Evolutionary conservation across 2,113 vertebrate genomes (phyloP).

Genomic region (Coreoperca whiteheadi): DNA sequence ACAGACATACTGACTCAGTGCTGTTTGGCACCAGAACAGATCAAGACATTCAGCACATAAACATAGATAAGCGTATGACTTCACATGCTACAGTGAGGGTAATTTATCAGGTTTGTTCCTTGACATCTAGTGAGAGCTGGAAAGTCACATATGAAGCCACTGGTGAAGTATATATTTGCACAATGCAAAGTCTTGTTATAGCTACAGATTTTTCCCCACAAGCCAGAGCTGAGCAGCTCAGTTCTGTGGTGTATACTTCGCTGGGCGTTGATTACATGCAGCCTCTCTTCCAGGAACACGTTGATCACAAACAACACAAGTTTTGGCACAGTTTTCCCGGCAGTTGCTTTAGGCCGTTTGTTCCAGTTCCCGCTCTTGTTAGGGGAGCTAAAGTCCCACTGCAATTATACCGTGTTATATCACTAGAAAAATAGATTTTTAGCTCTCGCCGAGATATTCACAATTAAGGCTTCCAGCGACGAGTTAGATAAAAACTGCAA

Average conservation of each 20-base stretch:
- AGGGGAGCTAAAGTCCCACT: conserved; percentile 61
- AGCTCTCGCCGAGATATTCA: conserved; percentile 21
- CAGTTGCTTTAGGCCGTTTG: conserved; percentile 56
- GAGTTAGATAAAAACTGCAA: conserved; percentile 13
- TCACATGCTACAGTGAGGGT: not conserved
- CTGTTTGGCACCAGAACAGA: conserved; percentile 65
- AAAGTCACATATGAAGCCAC: not conserved
- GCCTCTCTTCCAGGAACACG: conserved; percentile 50
- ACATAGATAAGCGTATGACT: conserved; percentile 46
- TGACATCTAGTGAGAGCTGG: not conserved
- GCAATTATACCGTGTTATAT: conserved; percentile 65
- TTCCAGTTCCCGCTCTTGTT: conserved; percentile 63
- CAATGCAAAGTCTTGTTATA: conserved; percentile 13
- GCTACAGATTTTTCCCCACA: conserved; percentile 8
- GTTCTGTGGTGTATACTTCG: conserved; percentile 26
- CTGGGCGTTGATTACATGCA: conserved; percentile 51
- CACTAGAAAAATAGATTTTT: conserved; percentile 33
- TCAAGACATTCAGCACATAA: conserved; percentile 31
- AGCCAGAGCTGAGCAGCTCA: conserved; percentile 45
- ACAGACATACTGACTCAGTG: conserved; percentile 60
- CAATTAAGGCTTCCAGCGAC: conserved; percentile 26
- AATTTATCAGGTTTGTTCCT: conserved; percentile 8
- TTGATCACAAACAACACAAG: conserved; percentile 70
- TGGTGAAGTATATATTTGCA: conserved; percentile 5
- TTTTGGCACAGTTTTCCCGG: conserved; percentile 64